phyloP scores from a whole-genome alignment of 2,113 vertebrate species.

The Atrichornis clamosus region DNA sequence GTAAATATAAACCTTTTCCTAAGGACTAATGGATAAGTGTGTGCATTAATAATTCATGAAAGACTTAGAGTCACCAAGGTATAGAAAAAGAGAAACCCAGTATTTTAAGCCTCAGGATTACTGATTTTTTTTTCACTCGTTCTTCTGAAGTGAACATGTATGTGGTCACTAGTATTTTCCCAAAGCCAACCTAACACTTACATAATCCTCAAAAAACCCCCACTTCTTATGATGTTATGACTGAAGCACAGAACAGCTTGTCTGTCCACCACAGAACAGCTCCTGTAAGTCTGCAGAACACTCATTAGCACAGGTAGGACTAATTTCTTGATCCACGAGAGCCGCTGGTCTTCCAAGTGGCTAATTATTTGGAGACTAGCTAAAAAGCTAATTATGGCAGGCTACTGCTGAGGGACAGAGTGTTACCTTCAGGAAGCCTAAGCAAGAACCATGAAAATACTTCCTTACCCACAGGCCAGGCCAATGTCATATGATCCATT shows the following conservation, averaged over 20 bases:
- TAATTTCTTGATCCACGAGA: background rate
- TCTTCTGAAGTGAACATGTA: background rate
- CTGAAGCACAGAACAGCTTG: background rate
- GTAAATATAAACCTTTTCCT: background rate
- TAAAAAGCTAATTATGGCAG: background rate
- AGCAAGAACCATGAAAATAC: background rate
- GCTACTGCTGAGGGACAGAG: background rate
- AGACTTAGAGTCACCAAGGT: background rate
- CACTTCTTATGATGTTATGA: background rate
- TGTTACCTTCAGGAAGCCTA: background rate
- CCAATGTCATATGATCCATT: conserved; percentile 88
- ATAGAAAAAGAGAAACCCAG: background rate
- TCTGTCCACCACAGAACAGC: background rate
- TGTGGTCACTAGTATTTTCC: background rate
- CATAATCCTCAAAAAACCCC: background rate
- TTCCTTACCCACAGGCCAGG: conserved; percentile 91
- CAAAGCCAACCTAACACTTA: background rate
- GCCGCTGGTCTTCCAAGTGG: background rate
- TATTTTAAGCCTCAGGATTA: background rate
- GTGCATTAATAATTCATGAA: background rate
- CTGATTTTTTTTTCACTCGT: background rate
- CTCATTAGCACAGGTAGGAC: background rate
- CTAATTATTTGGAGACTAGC: background rate
- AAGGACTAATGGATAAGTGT: background rate
- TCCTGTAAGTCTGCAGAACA: background rate